Conservation (phyloP, 2,888 invertebrate genomes). For the Amblyjoppa proteus region DNA sequence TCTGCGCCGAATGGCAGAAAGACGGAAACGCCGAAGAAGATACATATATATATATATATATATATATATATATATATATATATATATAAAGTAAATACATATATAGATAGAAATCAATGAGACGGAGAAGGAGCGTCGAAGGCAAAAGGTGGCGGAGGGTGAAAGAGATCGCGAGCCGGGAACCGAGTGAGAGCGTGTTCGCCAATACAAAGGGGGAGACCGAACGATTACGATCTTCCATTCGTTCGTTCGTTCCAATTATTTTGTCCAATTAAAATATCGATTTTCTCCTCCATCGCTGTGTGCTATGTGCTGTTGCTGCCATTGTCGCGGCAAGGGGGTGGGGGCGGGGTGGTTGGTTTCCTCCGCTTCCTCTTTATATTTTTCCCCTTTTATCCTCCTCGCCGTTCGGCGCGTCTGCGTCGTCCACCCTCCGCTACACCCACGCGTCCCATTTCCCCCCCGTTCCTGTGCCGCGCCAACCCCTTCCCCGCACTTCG, state of each 20-base stretch:
- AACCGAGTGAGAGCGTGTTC: slow-evolving; percentile 67
- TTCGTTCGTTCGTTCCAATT: slow-evolving; percentile 84
- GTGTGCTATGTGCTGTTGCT: slow-evolving; percentile 81
- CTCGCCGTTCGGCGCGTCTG: slow-evolving; percentile 84
- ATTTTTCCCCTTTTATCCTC: slow-evolving; percentile 77
- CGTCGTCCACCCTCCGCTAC: slow-evolving; percentile 69
- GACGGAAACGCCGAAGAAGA: slow-evolving; percentile 12
- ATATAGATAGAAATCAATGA: slow-evolving; percentile 50
- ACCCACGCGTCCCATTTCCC: slow-evolving; percentile 45
- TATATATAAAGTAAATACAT: slow-evolving; percentile 43
- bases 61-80: slow-evolving; percentile 16
- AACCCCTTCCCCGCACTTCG: slow-evolving; percentile 56
- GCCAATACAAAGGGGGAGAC: slow-evolving; percentile 78
- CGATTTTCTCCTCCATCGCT: slow-evolving; percentile 85
- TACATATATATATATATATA: slow-evolving; percentile 22
- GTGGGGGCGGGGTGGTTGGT: background rate
- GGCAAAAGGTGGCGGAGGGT: slow-evolving; percentile 53
- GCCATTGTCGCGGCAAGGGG: slow-evolving; percentile 14
- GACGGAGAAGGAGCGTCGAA: slow-evolving; percentile 56
- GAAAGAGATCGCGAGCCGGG: slow-evolving; percentile 53
- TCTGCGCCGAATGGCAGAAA: slow-evolving; percentile 5
- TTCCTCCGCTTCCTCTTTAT: slow-evolving; percentile 34
- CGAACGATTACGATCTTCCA: slow-evolving; percentile 83
- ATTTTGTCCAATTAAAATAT: slow-evolving; percentile 85
- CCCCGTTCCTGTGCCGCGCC: slow-evolving; percentile 15